Percentiles rank a stretch among this genome's conserved stretches.
These are phyloP conservation scores for Poeciliopsis paucimaculata DNA, from an alignment of 2,797 vertebrate species.

Conservation along the genomic window DNA sequence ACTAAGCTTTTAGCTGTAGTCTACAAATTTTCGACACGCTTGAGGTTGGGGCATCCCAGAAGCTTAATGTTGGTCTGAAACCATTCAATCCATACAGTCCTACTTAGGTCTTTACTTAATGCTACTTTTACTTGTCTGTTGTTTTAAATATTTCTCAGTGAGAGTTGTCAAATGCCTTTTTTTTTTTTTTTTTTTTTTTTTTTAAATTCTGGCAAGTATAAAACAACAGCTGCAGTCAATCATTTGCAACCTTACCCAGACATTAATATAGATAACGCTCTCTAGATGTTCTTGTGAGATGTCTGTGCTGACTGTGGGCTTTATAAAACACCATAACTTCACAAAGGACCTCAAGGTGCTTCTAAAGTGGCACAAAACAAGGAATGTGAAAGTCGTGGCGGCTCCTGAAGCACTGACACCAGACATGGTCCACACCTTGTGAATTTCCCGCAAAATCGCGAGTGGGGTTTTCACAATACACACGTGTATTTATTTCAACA, in stretches of 20 bases:
- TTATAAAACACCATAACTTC: not conserved
- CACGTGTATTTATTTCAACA: not conserved
- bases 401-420: not conserved
- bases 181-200: too few species aligned
- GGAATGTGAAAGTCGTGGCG: not conserved
- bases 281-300: too few species aligned
- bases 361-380: not conserved
- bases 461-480: not conserved
- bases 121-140: not conserved
- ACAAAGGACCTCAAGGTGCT: not conserved
- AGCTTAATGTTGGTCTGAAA: not conserved
- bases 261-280: not conserved
- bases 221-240: not conserved
- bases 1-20: not conserved
- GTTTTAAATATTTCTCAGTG: not conserved
- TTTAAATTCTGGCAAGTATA: not conserved
- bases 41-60: not conserved
- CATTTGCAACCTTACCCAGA: not conserved
- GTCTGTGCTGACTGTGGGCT: not conserved
- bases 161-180: not conserved
- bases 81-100: not conserved
- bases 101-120: not conserved
- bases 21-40: not conserved
- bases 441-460: not conserved
- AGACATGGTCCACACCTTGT: not conserved